phyloP scores from a whole-genome alignment of 2,888 invertebrate species.

The Conus canariensis region DNA sequence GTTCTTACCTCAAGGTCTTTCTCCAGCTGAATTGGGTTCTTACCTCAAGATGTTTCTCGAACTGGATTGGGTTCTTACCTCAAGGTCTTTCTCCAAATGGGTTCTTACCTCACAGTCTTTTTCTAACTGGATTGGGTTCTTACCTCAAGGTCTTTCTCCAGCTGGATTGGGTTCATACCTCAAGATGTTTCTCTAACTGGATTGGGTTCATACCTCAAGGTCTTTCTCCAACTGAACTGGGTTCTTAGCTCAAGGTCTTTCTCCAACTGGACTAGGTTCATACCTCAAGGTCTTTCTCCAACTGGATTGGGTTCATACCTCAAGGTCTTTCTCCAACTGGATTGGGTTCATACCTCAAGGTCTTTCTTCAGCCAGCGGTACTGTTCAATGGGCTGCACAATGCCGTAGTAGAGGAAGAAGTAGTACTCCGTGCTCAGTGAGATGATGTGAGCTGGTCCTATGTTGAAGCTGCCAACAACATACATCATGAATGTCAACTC shows the following conservation, averaged over 20 bases:
- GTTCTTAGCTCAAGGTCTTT: no score
- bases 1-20: no score
- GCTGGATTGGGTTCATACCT: no score
- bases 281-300: slow-evolving; percentile 88
- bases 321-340: no score
- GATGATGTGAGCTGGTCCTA: slow-evolving; percentile 84
- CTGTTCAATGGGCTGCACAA: slow-evolving; percentile 82
- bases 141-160: no score
- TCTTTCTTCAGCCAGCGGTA: slow-evolving; percentile 92
- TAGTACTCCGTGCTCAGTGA: slow-evolving; percentile 95
- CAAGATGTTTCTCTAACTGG: no score
- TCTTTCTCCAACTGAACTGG: no score
- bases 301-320: slow-evolving; percentile 53
- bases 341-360: slow-evolving; percentile 81
- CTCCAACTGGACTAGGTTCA: neutral
- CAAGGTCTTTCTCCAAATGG: no score
- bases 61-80: no score
- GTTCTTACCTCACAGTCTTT: neutral
- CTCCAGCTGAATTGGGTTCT: no score
- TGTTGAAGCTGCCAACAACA: slow-evolving; percentile 71
- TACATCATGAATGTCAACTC: neutral
- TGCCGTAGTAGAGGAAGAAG: slow-evolving; percentile 92
- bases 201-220: no score
- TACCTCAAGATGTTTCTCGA: no score
- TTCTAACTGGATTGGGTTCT: neutral